phyloP scores from a whole-genome alignment of 1,140 invertebrate genomes.

The Pogonomyrmex californicus region DNA sequence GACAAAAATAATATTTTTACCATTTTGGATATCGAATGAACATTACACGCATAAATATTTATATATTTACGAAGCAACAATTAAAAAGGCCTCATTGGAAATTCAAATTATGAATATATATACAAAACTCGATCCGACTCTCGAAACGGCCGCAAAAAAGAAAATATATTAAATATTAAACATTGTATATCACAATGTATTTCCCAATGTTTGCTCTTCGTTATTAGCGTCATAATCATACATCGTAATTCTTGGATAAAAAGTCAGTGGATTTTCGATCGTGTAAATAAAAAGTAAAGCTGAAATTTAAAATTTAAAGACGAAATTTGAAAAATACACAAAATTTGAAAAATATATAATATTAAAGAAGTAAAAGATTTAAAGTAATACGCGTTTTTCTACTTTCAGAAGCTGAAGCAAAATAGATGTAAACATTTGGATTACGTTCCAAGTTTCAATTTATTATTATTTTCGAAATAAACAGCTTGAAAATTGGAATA shows the following conservation, averaged over 20 bases:
- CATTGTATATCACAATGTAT: not conserved
- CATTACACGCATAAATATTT: constrained; percentile 45
- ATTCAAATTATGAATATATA: constrained; percentile 43
- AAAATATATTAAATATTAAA: constrained; percentile 38
- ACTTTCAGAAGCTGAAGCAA: not conserved
- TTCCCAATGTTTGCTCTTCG: not conserved
- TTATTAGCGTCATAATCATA: not conserved
- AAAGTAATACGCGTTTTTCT: not conserved
- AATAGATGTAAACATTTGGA: constrained; percentile 13
- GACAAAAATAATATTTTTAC: constrained; percentile 59
- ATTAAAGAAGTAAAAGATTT: not conserved
- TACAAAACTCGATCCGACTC: not conserved
- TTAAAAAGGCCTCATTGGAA: constrained; percentile 58
- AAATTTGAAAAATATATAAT: not conserved
- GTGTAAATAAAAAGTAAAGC: not conserved
- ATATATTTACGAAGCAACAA: constrained; percentile 32
- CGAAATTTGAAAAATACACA: not conserved
- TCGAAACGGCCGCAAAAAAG: not conserved
- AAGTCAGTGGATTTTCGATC: too few relatives aligned
- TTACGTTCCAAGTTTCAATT: not conserved
- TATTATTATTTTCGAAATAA: constrained; percentile 22
- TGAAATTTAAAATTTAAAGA: not conserved
- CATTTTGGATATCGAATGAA: constrained; percentile 11
- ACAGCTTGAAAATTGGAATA: constrained; percentile 4
- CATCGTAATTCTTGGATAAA: not conserved